Base-by-base conservation (phyloP, 2,113 vertebrate genomes). In the Acanthochromis polyacanthus region DNA sequence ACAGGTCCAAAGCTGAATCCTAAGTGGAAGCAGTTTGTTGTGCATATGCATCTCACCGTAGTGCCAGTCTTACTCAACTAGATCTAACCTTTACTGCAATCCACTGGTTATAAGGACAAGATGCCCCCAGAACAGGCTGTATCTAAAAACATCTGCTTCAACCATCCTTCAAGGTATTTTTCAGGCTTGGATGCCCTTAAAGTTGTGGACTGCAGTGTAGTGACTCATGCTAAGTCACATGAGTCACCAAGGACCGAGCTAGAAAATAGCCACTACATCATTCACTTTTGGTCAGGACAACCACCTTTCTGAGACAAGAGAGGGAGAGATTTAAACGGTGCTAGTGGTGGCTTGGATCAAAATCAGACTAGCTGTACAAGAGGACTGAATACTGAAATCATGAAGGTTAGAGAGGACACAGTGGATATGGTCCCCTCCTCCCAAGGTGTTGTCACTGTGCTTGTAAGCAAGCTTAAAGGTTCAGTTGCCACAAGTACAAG, bases 161-260 rank as follows among this genome's bases (percentile, higher is more conserved):
- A 25, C 53, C 51, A 36, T 50, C 62, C 72, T 64, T 85, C 63
- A 62, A 76, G 64, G 58, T 69, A 73, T 87, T 62, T 78, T 71
- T 76, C 73, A 77, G 62, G 66, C 78, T 63, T 28, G n/a, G 57
- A 48, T 65, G 71, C 55, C 73, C 80, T 76, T 19, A 22, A 78
- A 88, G 83, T 72, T 85, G 82, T 71, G 72, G 74, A 72, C 43
- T 14, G 20, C 66, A 70, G 60, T 23, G 75, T 51, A 52, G 71
- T 89, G 82, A 89, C 78, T 90, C 82, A 84, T 56, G 30, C 71
- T 32, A 71, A 30, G 79, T 46, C 5, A 71, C 32, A 84, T 87
- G 86, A 91, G 81, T 91, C 87, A 93, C 46, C 1, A 32, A 71
- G 25, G 61, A 20, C 65, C 1, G 17, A 75, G 75, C 71, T 30